phyloP scores from a whole-genome alignment of 2,797 vertebrate genomes.

The Tokudaia tokunoshimensis region DNA sequence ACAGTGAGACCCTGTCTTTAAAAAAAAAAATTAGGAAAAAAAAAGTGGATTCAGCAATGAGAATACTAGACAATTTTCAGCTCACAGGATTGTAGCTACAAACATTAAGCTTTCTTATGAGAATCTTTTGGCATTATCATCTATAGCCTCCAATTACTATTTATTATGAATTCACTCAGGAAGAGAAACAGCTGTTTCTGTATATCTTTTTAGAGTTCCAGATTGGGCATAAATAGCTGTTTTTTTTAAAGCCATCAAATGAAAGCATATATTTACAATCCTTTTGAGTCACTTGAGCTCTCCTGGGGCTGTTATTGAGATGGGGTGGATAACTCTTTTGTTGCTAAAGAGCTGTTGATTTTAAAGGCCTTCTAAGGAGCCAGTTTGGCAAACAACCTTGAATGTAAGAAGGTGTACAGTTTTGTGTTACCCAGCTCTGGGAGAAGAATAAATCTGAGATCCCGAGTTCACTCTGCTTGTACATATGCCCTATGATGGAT shows the following conservation, averaged over 20 bases:
- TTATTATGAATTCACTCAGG: constrained; percentile 71
- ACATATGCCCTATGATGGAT: constrained; percentile 62
- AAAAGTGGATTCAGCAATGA: constrained; percentile 1
- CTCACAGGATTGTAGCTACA: constrained; percentile 49
- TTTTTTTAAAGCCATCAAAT: constrained; percentile 61
- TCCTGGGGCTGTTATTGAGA: constrained; percentile 58
- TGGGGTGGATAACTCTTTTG: constrained; percentile 5
- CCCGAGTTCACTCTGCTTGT: constrained; percentile 71
- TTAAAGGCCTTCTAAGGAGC: constrained; percentile 68
- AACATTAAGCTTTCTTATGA: constrained; percentile 43
- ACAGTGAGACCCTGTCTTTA: background rate
- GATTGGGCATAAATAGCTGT: constrained; percentile 69
- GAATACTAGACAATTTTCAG: constrained; percentile 34
- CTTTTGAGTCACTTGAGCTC: constrained; percentile 9
- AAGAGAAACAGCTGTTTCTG: constrained; percentile 61
- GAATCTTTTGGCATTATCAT: constrained; percentile 37
- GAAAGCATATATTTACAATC: constrained; percentile 60
- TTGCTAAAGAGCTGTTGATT: constrained; percentile 57
- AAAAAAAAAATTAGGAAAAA: background rate
- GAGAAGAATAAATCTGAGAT: background rate
- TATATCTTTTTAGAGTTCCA: constrained; percentile 63
- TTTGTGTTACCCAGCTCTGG: constrained; percentile 55
- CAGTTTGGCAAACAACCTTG: constrained; percentile 62
- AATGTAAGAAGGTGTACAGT: constrained; percentile 2
- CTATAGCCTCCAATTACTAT: constrained; percentile 19